Evolutionary conservation across 2,888 invertebrate species (phyloP), one percentile per base, ranked within the genome.

Genomic region (Melitaea athalia): DNA sequence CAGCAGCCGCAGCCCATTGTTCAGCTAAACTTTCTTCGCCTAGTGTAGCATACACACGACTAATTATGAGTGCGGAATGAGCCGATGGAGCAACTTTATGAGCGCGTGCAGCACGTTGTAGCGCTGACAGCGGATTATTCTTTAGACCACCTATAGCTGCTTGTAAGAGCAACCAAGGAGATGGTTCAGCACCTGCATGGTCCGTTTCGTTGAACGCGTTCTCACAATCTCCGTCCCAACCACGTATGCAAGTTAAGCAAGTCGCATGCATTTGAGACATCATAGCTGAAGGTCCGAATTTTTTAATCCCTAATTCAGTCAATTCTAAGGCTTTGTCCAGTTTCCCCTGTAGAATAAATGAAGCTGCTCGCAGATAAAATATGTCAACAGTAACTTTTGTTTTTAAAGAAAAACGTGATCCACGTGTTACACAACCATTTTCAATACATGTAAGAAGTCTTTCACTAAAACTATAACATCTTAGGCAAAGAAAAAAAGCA

Each of bases 401-500:
- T 53, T 74, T 72, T 5, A 75, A 31, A 11, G 62, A 68, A 5
- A 76, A 69, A 42, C 79, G 77, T 49, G 81, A 81, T 1, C 92
- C 92, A 24, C 79, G 81, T 11, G 73, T 79, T 1, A 77, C 78
- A 68, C 92, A 92, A 1, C 83, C 84, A 1, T 76, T 72, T 68
- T 88, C 85, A 15, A 80, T 80, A 73, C 92, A 92, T 43, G 79
- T 74, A 50, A 91, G 73, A 53, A 92, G 74, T 55, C 71, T 78
- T 64, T 89, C 89, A 47, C 81, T 76, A 70, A 92, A 87, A 64
- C 79, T 81, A 72, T 80, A 92, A 70, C 91, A 90, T 57, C 89
- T 81, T 47, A 92, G 80, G 71, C 91, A 91, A 43, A 92, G 80
- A 74, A 92, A 92, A 72, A 92, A 91, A 5, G 92, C 88, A 59